Conservation (phyloP, 2,888 invertebrate genomes). For the Euplexia lucipara region DNA sequence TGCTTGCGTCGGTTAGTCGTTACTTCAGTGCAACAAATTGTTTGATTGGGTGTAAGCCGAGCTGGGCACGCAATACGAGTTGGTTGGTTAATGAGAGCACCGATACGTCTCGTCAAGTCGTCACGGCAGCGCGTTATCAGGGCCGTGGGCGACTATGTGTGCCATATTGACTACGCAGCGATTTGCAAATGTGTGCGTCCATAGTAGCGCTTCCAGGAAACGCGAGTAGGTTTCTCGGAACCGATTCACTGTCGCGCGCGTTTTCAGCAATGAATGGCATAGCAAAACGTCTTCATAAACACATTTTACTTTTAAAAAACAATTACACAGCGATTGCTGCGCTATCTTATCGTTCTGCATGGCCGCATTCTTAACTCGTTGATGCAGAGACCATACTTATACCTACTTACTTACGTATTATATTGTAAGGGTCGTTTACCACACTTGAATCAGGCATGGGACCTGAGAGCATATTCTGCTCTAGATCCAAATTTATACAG, state of each 20-base stretch:
- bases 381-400: conserved; percentile 35
- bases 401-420: background rate
- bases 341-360: conserved; percentile 66
- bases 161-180: conserved; percentile 74
- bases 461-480: background rate
- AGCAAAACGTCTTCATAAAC: conserved; percentile 70
- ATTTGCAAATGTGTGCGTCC: conserved; percentile 79
- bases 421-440: background rate
- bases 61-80: conserved; percentile 83
- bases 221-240: conserved; percentile 88
- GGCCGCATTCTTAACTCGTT: conserved; percentile 59
- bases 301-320: conserved; percentile 49
- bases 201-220: conserved; percentile 90
- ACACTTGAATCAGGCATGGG: background rate
- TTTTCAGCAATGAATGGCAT: conserved; percentile 87
- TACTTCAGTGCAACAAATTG: conserved; percentile 78
- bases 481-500: background rate
- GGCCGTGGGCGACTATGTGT: conserved; percentile 83
- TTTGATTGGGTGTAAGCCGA: conserved; percentile 87
- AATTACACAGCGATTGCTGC: conserved; percentile 36
- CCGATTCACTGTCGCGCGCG: conserved; percentile 85
- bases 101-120: conserved; percentile 82
- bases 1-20: conserved; percentile 72
- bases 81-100: conserved; percentile 85
- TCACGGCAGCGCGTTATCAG: conserved; percentile 87